Evolutionary conservation across 2,797 vertebrate genomes (phyloP).

Genomic region (Lagorchestes hirsutus): DNA sequence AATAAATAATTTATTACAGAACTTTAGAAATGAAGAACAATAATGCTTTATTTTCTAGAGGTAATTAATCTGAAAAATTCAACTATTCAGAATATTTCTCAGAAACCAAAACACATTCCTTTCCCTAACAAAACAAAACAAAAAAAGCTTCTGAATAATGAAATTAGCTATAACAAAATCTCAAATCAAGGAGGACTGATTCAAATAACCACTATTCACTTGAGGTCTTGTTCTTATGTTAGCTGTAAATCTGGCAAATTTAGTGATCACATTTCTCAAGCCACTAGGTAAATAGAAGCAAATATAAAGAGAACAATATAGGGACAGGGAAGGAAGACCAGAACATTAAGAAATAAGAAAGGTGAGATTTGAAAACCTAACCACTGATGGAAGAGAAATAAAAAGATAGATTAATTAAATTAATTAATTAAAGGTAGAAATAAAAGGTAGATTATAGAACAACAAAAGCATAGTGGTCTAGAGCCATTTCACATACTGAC

Average conservation of each 20-base stretch:
- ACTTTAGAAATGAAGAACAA: neutral
- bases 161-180: constrained; percentile 26
- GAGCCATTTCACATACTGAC: neutral
- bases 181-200: constrained; percentile 1
- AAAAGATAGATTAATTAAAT: neutral
- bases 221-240: constrained; percentile 25
- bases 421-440: no score
- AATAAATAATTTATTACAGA: constrained; percentile 44
- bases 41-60: constrained; percentile 48
- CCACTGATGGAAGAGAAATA: neutral
- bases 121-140: neutral
- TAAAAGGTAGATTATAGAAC: neutral
- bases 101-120: neutral
- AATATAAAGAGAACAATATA: constrained; percentile 23
- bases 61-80: constrained; percentile 25
- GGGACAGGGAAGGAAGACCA: neutral
- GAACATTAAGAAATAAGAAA: neutral
- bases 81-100: neutral
- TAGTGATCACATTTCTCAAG: neutral
- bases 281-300: constrained; percentile 40
- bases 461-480: neutral
- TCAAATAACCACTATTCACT: constrained; percentile 5
- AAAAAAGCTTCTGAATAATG: constrained; percentile 37
- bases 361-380: neutral
- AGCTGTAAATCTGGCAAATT: constrained; percentile 39